Percentiles rank a stretch among this genome's conserved stretches.
phyloP scores from a whole-genome alignment of 2,797 vertebrate species.

The Xenopus petersii region DNA sequence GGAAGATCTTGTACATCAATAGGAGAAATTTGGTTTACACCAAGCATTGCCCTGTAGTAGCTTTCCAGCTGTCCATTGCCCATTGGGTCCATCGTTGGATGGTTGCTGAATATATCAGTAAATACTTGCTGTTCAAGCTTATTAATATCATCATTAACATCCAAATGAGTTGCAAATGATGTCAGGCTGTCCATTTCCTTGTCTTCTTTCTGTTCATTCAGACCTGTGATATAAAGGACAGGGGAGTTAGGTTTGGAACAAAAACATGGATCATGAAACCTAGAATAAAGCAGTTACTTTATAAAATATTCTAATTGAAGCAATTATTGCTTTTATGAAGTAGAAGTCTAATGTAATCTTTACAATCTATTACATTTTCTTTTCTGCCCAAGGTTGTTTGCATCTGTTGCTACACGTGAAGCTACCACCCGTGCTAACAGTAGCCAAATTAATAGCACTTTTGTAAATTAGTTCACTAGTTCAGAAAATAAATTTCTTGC shows the following conservation, averaged over 20 bases:
- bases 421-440: no score
- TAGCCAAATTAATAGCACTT: no score
- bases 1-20: background rate
- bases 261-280: no score
- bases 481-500: no score
- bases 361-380: no score
- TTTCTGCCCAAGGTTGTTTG: no score
- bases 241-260: background rate
- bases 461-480: no score
- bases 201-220: background rate
- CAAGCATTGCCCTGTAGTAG: background rate
- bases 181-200: background rate
- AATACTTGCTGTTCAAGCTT: slow-evolving; percentile 3
- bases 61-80: background rate
- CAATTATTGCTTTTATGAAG: no score
- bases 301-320: no score
- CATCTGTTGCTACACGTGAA: no score
- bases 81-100: slow-evolving; percentile 1
- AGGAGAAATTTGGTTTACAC: background rate
- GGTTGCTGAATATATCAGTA: background rate
- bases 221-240: slow-evolving; percentile 11
- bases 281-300: no score
- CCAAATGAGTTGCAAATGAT: slow-evolving; percentile 4
- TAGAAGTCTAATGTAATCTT: no score
- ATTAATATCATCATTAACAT: background rate